Conservation (phyloP, 2,797 vertebrate species). For the Sebastes trivittatus region DNA sequence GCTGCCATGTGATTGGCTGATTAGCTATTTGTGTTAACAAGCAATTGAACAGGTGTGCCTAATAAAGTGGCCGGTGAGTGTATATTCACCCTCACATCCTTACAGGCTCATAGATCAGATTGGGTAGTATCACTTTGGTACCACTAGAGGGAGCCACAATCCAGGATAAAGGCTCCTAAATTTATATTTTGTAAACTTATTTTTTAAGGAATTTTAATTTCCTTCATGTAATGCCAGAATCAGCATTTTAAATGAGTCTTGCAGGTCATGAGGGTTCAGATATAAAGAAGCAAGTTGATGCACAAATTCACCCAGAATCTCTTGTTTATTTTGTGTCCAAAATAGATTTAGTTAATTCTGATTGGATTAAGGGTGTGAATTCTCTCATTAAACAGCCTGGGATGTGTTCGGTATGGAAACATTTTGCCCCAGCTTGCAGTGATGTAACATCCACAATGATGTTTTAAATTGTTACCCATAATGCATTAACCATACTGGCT, state of each 20-base stretch:
- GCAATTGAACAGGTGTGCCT: no score
- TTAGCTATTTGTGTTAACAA: no score
- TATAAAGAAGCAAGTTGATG: neutral
- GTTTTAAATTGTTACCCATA: neutral
- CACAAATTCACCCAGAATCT: neutral
- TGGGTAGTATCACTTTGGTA: fast-evolving
- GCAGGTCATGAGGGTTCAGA: neutral
- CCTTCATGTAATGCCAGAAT: neutral
- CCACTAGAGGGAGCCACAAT: slow-evolving; percentile 33
- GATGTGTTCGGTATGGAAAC: neutral
- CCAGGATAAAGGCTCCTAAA: neutral
- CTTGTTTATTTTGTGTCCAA: fast-evolving
- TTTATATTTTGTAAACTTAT: neutral
- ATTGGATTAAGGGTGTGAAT: neutral
- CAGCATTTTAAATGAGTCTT: neutral
- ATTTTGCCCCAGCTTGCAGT: neutral
- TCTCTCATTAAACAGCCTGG: neutral
- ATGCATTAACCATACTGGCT: neutral
- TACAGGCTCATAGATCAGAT: neutral
- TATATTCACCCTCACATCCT: neutral
- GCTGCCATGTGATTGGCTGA: no score
- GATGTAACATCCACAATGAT: neutral
- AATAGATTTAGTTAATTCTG: neutral
- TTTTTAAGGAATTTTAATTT: neutral
- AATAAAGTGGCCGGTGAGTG: no score